Percentiles rank a stretch among this genome's conserved stretches.
These are phyloP conservation scores for Numenius arquata DNA, from an alignment of 2,113 vertebrate genomes.

Conservation along the genomic window DNA sequence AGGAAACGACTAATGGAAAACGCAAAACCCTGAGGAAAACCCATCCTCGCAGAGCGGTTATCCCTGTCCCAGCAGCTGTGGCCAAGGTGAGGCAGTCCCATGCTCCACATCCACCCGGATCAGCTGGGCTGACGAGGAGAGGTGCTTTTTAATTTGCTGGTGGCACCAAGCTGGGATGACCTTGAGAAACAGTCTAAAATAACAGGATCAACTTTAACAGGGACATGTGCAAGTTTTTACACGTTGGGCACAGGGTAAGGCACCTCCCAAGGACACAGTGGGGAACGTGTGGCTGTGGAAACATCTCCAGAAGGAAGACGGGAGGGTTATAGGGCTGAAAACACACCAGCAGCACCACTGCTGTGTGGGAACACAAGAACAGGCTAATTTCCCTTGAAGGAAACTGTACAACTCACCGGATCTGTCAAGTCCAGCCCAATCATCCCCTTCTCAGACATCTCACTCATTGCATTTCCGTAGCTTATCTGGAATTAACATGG, in stretches of 20 bases:
- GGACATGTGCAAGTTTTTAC: neutral
- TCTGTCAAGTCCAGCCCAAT: accelerated
- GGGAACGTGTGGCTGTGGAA: neutral
- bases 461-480: accelerated
- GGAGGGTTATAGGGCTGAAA: neutral
- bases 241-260: neutral
- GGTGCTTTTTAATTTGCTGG: neutral
- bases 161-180: neutral
- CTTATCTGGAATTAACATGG: neutral
- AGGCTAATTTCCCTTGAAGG: neutral
- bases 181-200: neutral
- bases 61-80: neutral
- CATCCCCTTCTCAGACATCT: neutral
- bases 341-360: neutral
- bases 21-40: neutral
- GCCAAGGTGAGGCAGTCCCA: neutral
- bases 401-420: neutral
- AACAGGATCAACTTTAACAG: neutral
- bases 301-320: neutral
- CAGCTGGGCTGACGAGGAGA: accelerated
- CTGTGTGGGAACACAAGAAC: neutral
- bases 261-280: neutral
- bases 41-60: neutral
- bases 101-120: accelerated
- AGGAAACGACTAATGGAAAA: neutral